phyloP scores from a whole-genome alignment of 2,113 vertebrate species.

The Leuciscus idus region DNA sequence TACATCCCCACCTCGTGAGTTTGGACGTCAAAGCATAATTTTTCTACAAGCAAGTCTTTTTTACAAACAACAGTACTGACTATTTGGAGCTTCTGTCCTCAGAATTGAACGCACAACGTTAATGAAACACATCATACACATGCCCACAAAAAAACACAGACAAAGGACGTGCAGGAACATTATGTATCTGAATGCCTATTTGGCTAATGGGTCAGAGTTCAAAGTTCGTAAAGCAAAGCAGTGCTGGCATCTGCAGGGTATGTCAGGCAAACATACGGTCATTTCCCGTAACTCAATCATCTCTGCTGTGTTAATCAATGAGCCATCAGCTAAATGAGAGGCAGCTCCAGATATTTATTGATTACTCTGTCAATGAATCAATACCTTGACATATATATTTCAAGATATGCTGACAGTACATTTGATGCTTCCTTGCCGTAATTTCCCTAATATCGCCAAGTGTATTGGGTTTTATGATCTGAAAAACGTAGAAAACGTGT shows the following conservation, averaged over 20 bases:
- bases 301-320: slow-evolving; percentile 40
- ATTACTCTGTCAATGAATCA: background rate
- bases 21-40: slow-evolving; percentile 52
- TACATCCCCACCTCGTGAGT: slow-evolving; percentile 47
- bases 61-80: slow-evolving; percentile 40
- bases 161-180: background rate
- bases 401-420: background rate
- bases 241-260: background rate
- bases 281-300: slow-evolving; percentile 31
- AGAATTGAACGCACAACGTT: background rate
- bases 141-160: slow-evolving; percentile 11
- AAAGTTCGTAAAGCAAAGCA: slow-evolving; percentile 10
- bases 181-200: background rate
- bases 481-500: background rate
- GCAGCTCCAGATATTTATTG: slow-evolving; percentile 23
- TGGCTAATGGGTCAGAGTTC: slow-evolving; percentile 27
- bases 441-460: background rate
- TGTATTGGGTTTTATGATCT: background rate
- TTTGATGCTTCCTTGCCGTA: background rate
- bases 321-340: slow-evolving; percentile 23
- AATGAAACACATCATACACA: slow-evolving; percentile 11
- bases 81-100: slow-evolving; percentile 19
- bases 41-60: slow-evolving; percentile 44
- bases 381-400: slow-evolving; percentile 17
- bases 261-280: slow-evolving; percentile 16